phyloP scores from a whole-genome alignment of 2,797 vertebrate genomes.

The Kryptopterus vitreolus region DNA sequence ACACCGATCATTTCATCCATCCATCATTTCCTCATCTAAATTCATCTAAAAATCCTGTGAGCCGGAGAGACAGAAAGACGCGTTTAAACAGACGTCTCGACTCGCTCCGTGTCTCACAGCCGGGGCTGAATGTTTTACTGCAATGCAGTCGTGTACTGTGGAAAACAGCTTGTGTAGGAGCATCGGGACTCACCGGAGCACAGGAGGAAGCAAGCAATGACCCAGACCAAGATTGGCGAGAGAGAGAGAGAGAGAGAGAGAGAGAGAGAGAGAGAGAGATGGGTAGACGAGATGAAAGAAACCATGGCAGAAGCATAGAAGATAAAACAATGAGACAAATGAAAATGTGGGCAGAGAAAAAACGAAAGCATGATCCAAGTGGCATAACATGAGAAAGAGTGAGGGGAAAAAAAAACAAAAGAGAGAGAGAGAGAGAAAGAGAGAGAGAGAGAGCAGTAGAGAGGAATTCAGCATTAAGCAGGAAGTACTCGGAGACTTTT shows the following conservation, averaged over 20 bases:
- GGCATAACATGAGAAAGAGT: constrained; percentile 32
- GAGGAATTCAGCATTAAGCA: constrained; percentile 47
- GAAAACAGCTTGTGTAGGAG: constrained; percentile 69
- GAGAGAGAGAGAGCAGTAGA: constrained; percentile 50
- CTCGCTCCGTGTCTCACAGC: neutral
- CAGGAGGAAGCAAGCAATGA: constrained; percentile 91
- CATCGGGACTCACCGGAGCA: constrained; percentile 93
- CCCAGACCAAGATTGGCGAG: constrained; percentile 81
- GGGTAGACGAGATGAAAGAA: constrained; percentile 25
- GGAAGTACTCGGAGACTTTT: constrained; percentile 30
- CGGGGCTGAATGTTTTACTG: constrained; percentile 55
- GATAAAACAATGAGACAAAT: constrained; percentile 51
- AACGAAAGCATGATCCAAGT: constrained; percentile 13
- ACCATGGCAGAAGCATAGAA: constrained; percentile 52
- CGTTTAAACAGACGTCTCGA: neutral
- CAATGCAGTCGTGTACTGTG: constrained; percentile 73
- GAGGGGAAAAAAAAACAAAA: constrained; percentile 30
- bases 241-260: constrained; percentile 57
- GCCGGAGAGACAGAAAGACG: neutral
- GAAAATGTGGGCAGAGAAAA: constrained; percentile 27
- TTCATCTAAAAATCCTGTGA: neutral
- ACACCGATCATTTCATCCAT: neutral
- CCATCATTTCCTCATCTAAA: constrained; percentile 12
- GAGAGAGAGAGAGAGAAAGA: constrained; percentile 48
- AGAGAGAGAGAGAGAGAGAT: constrained; percentile 54